Evolutionary conservation across 2,888 invertebrate species (phyloP).

Genomic region (Cheiracanthium punctorium): DNA sequence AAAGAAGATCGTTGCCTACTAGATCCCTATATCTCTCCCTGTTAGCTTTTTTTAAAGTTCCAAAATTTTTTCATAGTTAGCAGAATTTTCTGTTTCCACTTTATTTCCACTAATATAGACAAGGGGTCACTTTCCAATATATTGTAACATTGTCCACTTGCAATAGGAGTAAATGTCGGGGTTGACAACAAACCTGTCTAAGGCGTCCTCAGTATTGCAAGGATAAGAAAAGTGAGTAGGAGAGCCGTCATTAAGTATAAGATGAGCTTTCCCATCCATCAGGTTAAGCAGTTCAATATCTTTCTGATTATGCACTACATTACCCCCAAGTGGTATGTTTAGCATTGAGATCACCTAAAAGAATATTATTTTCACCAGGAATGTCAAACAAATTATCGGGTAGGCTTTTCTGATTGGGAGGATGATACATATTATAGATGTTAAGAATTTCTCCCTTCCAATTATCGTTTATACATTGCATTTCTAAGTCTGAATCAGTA

Average conservation of each 20-base stretch:
- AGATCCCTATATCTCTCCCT: too few species aligned
- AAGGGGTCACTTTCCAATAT: background rate
- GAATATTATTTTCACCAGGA: background rate
- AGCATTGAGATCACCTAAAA: background rate
- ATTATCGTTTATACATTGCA: background rate
- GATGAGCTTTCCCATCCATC: background rate
- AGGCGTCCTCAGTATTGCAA: background rate
- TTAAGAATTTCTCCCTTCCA: background rate
- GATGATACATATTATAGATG: background rate
- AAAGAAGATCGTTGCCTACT: too few species aligned
- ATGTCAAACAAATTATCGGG: background rate
- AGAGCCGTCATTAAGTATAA: background rate
- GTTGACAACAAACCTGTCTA: background rate
- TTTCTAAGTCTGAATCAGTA: background rate
- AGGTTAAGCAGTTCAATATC: background rate
- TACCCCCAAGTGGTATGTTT: background rate
- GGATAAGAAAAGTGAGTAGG: background rate
- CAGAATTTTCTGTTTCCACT: background rate
- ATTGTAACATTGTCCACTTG: background rate
- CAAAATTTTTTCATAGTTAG: too few species aligned
- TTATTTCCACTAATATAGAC: background rate
- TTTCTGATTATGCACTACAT: background rate
- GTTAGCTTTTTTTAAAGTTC: too few species aligned
- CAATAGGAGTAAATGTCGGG: background rate
- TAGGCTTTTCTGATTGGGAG: background rate